Evolutionary conservation across 2,797 vertebrate species (phyloP), one percentile per base, ranked within the genome.

Genomic region (Platalea minor): DNA sequence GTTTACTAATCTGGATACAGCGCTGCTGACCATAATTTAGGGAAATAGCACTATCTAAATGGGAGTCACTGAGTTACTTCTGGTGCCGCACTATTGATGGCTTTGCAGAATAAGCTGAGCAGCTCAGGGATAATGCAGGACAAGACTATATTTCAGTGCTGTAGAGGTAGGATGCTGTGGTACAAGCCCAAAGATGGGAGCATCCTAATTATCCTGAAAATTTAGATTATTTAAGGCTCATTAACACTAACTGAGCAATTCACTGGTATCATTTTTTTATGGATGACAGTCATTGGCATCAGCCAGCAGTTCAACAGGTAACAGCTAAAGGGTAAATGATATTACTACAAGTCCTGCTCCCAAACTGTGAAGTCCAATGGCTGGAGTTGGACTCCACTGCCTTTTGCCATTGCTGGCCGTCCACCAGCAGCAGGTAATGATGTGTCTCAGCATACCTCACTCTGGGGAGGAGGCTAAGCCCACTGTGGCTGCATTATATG

Each of bases 181-280:
- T 86, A 39, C 29, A 61, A 89, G 29, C 37, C 39, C 57, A 77
- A 67, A 67, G 48, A 82, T 15, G 17, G 14, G 53, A 11, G 17
- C 57, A 68, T 21, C 35, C 46, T 91, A 90, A 90, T 91, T 59
- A 60, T 51, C 63, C 73, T 73, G 82, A 88, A 93, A 88, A 78
- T 76, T 39, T 51, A 69, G 33, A 61, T 92, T 95, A 78, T 56
- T 94, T 37, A 86, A 95, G 80, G 63, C 33, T 91, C 13, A 4
- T 84, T 95, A 88, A 81, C 54, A 45, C 13, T 63, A 67, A 53
- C 31, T 45, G 46, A 95, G 43, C 61, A 83, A 84, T 90, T 61
- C 19, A 43, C 4, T 33, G 20, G 10, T 43, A 41, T 70, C 0
- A 7, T 60, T 69, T 88, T 82, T 91, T 89, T 13, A 43, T 76